Conservation (phyloP, 2,113 vertebrate species). For the Drymodes brunneopygia region DNA sequence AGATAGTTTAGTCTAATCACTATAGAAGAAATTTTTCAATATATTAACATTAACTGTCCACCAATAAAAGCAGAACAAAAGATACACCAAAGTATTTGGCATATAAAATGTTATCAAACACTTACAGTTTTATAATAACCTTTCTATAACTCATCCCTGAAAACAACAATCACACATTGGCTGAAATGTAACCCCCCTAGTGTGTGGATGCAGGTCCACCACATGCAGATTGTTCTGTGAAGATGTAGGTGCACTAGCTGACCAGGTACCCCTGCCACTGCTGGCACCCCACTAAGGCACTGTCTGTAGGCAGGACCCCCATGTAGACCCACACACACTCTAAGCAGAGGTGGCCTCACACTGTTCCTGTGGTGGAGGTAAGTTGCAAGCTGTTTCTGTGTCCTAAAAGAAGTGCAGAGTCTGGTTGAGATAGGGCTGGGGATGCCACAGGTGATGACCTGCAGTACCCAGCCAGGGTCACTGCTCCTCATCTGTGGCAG, state of each 20-base stretch:
- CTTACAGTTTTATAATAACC: neutral
- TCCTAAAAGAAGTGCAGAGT: neutral
- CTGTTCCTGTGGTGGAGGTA: fast-evolving
- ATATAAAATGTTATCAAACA: neutral
- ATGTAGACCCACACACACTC: fast-evolving
- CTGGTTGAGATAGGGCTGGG: neutral
- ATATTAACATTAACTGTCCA: neutral
- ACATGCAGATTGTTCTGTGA: neutral
- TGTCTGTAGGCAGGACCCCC: neutral
- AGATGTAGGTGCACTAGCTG: neutral
- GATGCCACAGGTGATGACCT: neutral
- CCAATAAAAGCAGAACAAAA: neutral
- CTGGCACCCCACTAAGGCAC: neutral
- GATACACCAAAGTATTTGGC: neutral
- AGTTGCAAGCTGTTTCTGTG: neutral
- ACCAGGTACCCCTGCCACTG: neutral
- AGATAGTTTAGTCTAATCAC: neutral
- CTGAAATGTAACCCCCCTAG: neutral
- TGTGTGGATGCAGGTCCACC: neutral
- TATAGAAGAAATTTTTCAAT: neutral
- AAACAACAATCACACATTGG: neutral
- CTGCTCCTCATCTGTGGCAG: neutral
- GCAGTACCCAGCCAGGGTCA: neutral
- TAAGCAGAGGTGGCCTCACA: fast-evolving
- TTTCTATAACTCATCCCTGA: neutral